Evolutionary conservation across 2,888 invertebrate genomes (phyloP).

Genomic region (Dicycla oo): DNA sequence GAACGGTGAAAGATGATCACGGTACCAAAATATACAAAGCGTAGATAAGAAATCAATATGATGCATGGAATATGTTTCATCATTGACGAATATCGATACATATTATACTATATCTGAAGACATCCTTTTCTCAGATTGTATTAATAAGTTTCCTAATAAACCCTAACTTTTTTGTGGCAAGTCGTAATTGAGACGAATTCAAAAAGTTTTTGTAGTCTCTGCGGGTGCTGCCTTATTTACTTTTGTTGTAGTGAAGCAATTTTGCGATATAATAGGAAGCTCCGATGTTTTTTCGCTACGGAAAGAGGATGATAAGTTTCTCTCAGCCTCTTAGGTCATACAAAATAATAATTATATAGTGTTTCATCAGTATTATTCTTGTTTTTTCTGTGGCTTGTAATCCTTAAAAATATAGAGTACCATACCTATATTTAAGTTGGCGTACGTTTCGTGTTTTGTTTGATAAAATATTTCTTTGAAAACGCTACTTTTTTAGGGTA

Average conservation of each 20-base stretch:
- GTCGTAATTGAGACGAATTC: slow-evolving; percentile 62
- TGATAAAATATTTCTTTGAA: neutral
- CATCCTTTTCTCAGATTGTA: slow-evolving; percentile 31
- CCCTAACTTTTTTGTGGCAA: slow-evolving; percentile 51
- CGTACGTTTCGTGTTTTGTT: neutral
- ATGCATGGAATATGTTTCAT: neutral
- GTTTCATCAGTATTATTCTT: slow-evolving; percentile 9
- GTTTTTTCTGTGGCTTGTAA: slow-evolving; percentile 13
- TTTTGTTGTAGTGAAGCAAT: slow-evolving; percentile 56
- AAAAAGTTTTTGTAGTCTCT: slow-evolving; percentile 58
- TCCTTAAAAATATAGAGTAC: neutral
- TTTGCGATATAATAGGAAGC: slow-evolving; percentile 39
- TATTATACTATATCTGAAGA: slow-evolving; percentile 15
- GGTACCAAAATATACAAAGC: neutral
- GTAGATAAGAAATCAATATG: neutral
- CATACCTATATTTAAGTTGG: neutral
- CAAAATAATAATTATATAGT: slow-evolving; percentile 21
- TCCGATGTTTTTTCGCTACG: slow-evolving; percentile 28
- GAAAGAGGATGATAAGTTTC: slow-evolving; percentile 30
- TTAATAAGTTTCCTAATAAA: slow-evolving; percentile 55
- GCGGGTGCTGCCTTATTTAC: slow-evolving; percentile 54
- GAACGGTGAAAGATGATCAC: neutral
- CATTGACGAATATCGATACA: slow-evolving; percentile 1
- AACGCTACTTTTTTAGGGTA: neutral
- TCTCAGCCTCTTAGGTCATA: slow-evolving; percentile 12